Conservation (phyloP, 2,113 vertebrate genomes). For the Cheirogaleus medius region DNA sequence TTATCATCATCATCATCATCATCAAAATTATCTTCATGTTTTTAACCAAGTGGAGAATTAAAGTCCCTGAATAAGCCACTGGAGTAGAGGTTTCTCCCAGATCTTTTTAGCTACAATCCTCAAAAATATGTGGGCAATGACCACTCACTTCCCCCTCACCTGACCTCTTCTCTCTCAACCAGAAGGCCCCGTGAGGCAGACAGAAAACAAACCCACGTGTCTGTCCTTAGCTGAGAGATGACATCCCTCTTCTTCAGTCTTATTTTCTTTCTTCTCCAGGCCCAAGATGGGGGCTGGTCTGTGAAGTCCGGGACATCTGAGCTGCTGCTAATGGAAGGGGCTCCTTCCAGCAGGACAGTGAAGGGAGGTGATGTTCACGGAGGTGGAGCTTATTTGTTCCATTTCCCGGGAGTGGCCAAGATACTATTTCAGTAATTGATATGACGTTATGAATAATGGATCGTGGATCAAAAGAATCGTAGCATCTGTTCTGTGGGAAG, state of each 20-base stretch:
- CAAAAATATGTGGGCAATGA: neutral
- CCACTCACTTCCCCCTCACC: neutral
- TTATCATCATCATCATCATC: neutral
- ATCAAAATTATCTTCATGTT: neutral
- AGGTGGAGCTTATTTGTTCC: conserved; percentile 78
- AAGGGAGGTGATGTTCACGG: conserved; percentile 40
- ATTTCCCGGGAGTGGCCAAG: conserved; percentile 77
- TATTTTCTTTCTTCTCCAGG: conserved; percentile 42
- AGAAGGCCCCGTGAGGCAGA: neutral
- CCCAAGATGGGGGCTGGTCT: neutral
- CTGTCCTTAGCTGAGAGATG: neutral
- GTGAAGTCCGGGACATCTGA: conserved; percentile 52
- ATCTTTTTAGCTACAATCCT: neutral
- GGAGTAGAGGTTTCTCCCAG: neutral
- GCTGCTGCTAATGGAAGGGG: conserved; percentile 60
- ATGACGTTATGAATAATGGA: conserved; percentile 83
- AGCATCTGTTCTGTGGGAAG: conserved; percentile 75
- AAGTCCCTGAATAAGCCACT: neutral
- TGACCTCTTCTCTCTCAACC: neutral
- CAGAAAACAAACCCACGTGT: neutral
- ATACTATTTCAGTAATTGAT: conserved; percentile 82
- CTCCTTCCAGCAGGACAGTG: conserved; percentile 44
- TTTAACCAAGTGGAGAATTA: conserved; percentile 41
- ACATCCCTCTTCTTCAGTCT: neutral
- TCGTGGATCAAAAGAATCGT: conserved; percentile 74